Base-by-base conservation (phyloP, 2,888 invertebrate species). In the Gymnocheta viridis region DNA sequence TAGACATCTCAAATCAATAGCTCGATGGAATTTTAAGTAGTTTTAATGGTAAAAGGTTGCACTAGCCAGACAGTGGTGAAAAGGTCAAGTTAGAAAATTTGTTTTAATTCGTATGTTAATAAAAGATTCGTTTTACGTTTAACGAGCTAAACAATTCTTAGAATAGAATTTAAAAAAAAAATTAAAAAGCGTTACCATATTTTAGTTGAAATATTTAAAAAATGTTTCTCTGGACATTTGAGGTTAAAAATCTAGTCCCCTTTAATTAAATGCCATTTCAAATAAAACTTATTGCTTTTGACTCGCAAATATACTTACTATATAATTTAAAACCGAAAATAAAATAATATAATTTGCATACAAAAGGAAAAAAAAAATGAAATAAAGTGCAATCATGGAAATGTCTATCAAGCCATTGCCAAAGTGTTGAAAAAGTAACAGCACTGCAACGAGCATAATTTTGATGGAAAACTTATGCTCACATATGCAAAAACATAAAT, bases 351-450 rank as follows among this genome's bases (percentile, higher is more conserved):
- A 89, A 89, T 89, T 89, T 89, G 90, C 89, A 90, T 90, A 86
- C 81, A 86, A 19, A 90, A n/a, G n/a, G n/a, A n/a, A n/a, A n/a
- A n/a, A n/a, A n/a, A n/a, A n/a, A n/a, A n/a, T n/a, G n/a, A n/a
- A 90, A 90, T 89, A 88, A 89, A 89, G 88, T 89, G 89, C 89
- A 90, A 89, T 90, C 89, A 89, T 88, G 87, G 87, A 85, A 89
- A 88, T 73, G 80, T 84, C 84, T 58, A 84, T 84, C 84, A 84
- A 81, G 19, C 54, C 60, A 67, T 51, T 51, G 67, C 51, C 58
- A 58, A 69, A 62, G 51, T 62, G 60, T 29, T 78, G 69, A 6
- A 78, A 69, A 58, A 60, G 49, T 56, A 32, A 47, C 54, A 56
- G 76, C 66, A 47, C 10, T 29, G 41, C 51, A 74, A 41, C 35